Conservation (phyloP, 2,113 vertebrate species). For the Pangasianodon hypophthalmus region DNA sequence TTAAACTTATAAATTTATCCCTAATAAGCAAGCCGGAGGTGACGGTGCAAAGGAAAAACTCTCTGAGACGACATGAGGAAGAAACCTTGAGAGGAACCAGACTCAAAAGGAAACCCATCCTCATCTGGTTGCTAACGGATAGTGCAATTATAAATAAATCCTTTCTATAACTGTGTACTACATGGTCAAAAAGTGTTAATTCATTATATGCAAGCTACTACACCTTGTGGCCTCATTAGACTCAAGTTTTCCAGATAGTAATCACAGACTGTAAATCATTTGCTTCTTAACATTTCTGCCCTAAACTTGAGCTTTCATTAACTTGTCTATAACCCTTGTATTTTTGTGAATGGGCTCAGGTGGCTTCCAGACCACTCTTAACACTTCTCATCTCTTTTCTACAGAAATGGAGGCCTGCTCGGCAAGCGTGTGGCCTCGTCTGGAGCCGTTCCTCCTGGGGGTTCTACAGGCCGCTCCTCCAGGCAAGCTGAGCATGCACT, state of each 20-base stretch:
- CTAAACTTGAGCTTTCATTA: not conserved
- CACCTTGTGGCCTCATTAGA: not conserved
- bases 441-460: slow-evolving; percentile 89
- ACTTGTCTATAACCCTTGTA: not conserved
- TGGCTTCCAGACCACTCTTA: not conserved
- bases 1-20: too few relatives aligned
- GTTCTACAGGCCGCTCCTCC: slow-evolving; percentile 82
- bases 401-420: slow-evolving; percentile 74
- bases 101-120: too few relatives aligned
- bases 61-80: too few relatives aligned
- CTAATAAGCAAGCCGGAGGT: too few relatives aligned
- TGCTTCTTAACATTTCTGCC: not conserved
- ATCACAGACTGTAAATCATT: not conserved
- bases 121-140: too few relatives aligned
- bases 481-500: slow-evolving; percentile 86
- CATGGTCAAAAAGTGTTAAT: too few relatives aligned
- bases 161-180: too few relatives aligned
- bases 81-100: too few relatives aligned
- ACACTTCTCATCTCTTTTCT: not conserved
- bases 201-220: not conserved
- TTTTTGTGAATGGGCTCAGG: not conserved
- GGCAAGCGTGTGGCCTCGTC: slow-evolving; percentile 85
- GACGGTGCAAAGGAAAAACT: too few relatives aligned
- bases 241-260: not conserved
- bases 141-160: too few relatives aligned